These are phyloP conservation scores for Sphenopsis melanotis DNA, from an alignment of 2,797 vertebrate genomes.

Conservation along the genomic window DNA sequence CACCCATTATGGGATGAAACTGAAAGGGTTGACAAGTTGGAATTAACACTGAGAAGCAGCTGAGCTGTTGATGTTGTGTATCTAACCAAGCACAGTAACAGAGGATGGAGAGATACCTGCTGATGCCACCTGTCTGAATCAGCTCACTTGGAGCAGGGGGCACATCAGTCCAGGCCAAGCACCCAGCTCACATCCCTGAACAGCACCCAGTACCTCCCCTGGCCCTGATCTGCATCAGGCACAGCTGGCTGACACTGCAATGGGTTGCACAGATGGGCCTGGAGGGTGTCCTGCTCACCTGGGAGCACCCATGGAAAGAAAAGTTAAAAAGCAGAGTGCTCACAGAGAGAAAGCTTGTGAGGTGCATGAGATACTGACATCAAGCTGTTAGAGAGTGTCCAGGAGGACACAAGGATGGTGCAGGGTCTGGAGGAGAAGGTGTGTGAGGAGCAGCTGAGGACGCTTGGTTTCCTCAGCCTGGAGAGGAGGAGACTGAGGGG, in stretches of 20 bases:
- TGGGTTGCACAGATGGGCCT: neutral
- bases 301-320: accelerated
- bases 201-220: accelerated
- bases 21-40: neutral
- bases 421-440: neutral
- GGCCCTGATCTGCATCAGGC: accelerated
- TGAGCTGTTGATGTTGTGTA: neutral
- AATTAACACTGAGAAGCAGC: neutral
- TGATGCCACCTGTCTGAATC: neutral
- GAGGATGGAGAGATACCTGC: neutral
- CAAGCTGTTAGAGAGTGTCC: neutral
- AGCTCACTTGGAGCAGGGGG: neutral
- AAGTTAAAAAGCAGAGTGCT: neutral
- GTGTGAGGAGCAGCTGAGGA: neutral
- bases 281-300: neutral
- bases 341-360: neutral
- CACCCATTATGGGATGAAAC: neutral
- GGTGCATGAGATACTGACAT: neutral
- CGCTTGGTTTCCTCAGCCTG: neutral
- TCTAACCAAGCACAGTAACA: neutral
- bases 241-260: neutral
- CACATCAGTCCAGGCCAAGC: neutral
- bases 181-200: accelerated
- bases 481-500: neutral
- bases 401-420: neutral